These are phyloP conservation scores for Spea bombifrons DNA, from an alignment of 2,113 vertebrate species.

Conservation along the genomic window DNA sequence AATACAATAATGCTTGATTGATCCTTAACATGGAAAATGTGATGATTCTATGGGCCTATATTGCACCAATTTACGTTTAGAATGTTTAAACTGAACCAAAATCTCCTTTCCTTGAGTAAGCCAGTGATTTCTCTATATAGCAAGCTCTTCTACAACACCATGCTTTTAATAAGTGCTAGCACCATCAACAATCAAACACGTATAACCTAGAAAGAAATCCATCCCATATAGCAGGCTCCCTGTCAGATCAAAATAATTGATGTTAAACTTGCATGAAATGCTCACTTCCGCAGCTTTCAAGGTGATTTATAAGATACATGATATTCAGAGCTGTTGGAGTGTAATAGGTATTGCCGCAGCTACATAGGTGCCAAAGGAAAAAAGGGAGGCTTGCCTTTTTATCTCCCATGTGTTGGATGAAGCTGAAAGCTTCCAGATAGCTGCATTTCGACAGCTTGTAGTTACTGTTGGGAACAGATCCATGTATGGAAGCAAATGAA, in stretches of 20 bases:
- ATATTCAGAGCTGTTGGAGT: not conserved
- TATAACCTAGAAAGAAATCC: constrained; percentile 5
- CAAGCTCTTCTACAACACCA: not conserved
- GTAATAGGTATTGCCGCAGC: constrained; percentile 1
- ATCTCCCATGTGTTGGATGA: constrained; percentile 75
- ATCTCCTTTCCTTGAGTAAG: too few relatives aligned
- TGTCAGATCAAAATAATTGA: constrained; percentile 31
- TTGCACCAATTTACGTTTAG: too few relatives aligned
- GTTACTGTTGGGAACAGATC: constrained; percentile 81
- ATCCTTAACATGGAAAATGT: too few relatives aligned
- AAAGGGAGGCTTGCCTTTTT: constrained; percentile 56
- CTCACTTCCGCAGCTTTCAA: constrained; percentile 47
- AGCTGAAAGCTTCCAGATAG: constrained; percentile 79
- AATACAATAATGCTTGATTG: too few relatives aligned
- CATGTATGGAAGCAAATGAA: constrained; percentile 92
- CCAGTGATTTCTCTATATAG: too few relatives aligned
- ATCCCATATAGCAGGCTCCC: constrained; percentile 6
- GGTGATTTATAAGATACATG: constrained; percentile 32
- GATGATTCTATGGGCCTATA: too few relatives aligned
- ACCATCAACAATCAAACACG: not conserved
- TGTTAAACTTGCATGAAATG: constrained; percentile 44
- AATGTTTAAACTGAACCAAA: too few relatives aligned
- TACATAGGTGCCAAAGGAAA: constrained; percentile 23
- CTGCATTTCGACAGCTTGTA: constrained; percentile 74
- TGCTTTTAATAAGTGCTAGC: not conserved